These are phyloP conservation scores for Scartelaos histophorus DNA, from an alignment of 2,113 vertebrate species.

Conservation along the genomic window DNA sequence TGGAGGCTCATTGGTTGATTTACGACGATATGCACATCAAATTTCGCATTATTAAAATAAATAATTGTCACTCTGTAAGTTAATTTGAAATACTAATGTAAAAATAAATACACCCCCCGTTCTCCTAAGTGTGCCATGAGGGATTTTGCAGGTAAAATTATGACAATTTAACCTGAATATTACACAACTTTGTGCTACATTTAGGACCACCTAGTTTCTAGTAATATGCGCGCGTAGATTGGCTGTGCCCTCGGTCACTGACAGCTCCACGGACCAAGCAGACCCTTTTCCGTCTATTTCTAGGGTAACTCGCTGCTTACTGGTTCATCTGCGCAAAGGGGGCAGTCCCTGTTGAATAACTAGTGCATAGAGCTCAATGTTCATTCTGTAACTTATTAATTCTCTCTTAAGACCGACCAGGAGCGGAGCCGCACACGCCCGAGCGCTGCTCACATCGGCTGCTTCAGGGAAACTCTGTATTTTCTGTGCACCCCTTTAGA, in stretches of 20 bases:
- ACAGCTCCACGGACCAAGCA: slow-evolving; percentile 4
- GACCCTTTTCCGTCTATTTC: background rate
- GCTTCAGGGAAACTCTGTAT: background rate
- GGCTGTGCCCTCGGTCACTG: background rate
- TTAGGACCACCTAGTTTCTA: background rate
- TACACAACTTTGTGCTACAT: background rate
- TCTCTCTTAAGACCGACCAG: fast-evolving
- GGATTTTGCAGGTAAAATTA: background rate
- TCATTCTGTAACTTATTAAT: background rate
- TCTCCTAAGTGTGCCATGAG: background rate
- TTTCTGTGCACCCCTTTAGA: background rate
- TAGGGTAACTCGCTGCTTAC: background rate
- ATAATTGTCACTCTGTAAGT: too few species aligned
- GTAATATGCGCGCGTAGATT: slow-evolving; percentile 24
- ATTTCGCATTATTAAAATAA: background rate
- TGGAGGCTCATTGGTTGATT: background rate
- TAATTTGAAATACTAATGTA: too few species aligned
- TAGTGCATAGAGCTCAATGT: background rate
- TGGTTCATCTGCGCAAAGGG: slow-evolving; percentile 14
- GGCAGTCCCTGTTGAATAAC: slow-evolving; percentile 54
- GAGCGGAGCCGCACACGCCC: background rate
- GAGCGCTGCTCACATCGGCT: background rate
- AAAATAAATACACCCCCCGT: background rate
- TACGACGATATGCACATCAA: background rate
- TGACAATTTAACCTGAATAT: background rate